phyloP scores from a whole-genome alignment of 2,113 vertebrate species.

The Podarcis raffonei region DNA sequence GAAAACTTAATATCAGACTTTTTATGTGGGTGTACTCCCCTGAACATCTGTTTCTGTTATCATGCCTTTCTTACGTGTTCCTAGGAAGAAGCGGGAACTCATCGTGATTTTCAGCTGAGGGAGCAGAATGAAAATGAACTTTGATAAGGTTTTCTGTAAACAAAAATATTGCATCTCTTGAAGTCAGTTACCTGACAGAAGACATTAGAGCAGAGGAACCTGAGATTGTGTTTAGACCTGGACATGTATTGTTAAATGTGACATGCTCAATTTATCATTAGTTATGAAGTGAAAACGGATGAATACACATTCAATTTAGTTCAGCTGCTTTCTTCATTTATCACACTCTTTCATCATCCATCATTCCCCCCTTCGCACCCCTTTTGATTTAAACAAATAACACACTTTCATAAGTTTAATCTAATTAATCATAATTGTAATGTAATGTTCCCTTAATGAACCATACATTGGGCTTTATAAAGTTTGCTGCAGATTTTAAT shows the following conservation, averaged over 20 bases:
- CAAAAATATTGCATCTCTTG: conserved; percentile 69
- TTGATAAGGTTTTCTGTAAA: conserved; percentile 49
- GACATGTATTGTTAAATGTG: conserved; percentile 92
- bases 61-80: conserved; percentile 36
- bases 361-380: conserved; percentile 81
- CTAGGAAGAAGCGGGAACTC: conserved; percentile 25
- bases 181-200: conserved; percentile 77
- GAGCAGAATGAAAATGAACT: conserved; percentile 64
- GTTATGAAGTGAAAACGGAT: conserved; percentile 97
- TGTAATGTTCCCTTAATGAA: conserved; percentile 97
- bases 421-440: conserved; percentile 96
- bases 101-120: conserved; percentile 54
- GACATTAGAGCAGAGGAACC: conserved; percentile 69
- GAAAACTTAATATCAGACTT: conserved; percentile 47
- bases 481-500: conserved; percentile 86
- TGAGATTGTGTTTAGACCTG: conserved; percentile 82
- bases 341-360: conserved; percentile 93
- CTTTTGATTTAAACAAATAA: conserved; percentile 89
- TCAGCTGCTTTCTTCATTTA: conserved; percentile 97
- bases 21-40: conserved; percentile 13
- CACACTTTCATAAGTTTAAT: conserved; percentile 94
- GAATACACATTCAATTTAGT: conserved; percentile 99
- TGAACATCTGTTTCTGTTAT: conserved; percentile 42
- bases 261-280: conserved; percentile 99
- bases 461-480: conserved; percentile 88